Evolutionary conservation across 2,888 invertebrate species (phyloP), one percentile per base, ranked within the genome.

Genomic region (Temnothorax ravouxi): DNA sequence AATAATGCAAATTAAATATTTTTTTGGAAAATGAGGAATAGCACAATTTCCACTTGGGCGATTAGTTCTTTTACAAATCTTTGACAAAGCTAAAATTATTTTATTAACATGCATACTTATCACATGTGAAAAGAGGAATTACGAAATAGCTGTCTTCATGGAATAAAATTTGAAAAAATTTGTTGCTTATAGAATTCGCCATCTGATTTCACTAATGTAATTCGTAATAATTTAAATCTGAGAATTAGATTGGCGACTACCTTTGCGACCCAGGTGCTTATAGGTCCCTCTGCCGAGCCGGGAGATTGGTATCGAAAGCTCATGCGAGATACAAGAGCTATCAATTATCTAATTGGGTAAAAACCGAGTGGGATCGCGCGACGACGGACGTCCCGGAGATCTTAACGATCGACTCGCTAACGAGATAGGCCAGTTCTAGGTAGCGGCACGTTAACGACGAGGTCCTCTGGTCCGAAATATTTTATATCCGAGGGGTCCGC

Each of bases 381-480:
- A 89, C 88, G 84, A 84, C 52, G 84, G 84, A 84, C 52, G 84
- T 89, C 89, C 84, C 81, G 86, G 87, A 88, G 90, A 90, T 91
- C 90, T 91, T 91, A 91, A 91, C 91, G 91, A 91, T 90, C 87
- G 86, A 77, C 86, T 88, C 87, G 87, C 91, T 91, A 91, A 91
- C 91, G 91, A 91, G 91, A 89, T 90, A 88, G 89, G 88, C 91
- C 87, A 88, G 91, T 91, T 91, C 91, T 89, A 89, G 88, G 91
- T 90, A 89, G 89, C 77, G 90, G 79, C 74, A 79, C 87, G 86
- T 90, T 91, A 91, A 91, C 91, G 91, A 89, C 72, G 87, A 82
- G 86, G 74, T 84, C 88, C 82, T 89, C 84, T 34, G 82, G 88
- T 88, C 90, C 88, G 87, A 90, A 91, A 91, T 91, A 88, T 91